phyloP scores from a whole-genome alignment of 2,797 vertebrate genomes.

The Urocyon cinereoargenteus region DNA sequence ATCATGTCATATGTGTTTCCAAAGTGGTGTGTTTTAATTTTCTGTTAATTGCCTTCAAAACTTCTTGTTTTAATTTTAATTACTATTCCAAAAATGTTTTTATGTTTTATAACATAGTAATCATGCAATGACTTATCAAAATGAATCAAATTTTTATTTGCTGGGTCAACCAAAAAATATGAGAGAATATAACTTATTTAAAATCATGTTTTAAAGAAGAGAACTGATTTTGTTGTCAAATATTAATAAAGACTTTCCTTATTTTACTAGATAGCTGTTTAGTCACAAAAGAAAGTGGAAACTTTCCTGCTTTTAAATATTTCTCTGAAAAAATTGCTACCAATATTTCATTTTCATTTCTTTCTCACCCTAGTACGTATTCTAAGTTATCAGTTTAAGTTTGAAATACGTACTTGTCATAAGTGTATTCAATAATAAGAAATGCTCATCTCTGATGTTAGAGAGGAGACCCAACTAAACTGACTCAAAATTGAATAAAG shows the following conservation, averaged over 20 bases:
- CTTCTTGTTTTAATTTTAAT: slow-evolving; percentile 64
- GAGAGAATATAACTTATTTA: slow-evolving; percentile 62
- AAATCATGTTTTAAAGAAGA: slow-evolving; percentile 42
- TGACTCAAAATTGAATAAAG: neutral
- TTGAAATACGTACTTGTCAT: neutral
- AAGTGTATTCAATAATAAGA: neutral
- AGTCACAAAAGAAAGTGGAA: neutral
- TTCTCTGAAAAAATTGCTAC: neutral
- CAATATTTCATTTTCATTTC: neutral
- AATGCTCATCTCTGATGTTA: neutral
- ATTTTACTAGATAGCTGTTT: neutral
- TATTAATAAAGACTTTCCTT: neutral
- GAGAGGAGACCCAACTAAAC: neutral
- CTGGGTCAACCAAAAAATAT: slow-evolving; percentile 57
- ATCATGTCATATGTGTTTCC: neutral
- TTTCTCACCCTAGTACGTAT: neutral
- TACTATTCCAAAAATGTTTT: slow-evolving; percentile 61
- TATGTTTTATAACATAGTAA: slow-evolving; percentile 52
- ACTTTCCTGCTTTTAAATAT: slow-evolving; percentile 7
- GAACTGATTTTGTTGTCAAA: neutral
- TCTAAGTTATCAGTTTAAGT: neutral
- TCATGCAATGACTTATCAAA: slow-evolving; percentile 75
- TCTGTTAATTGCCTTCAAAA: slow-evolving; percentile 46
- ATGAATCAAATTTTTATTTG: slow-evolving; percentile 65
- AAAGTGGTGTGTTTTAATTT: neutral